Evolutionary conservation across 2,113 vertebrate species (phyloP).

Genomic region (Tauraco erythrolophus): DNA sequence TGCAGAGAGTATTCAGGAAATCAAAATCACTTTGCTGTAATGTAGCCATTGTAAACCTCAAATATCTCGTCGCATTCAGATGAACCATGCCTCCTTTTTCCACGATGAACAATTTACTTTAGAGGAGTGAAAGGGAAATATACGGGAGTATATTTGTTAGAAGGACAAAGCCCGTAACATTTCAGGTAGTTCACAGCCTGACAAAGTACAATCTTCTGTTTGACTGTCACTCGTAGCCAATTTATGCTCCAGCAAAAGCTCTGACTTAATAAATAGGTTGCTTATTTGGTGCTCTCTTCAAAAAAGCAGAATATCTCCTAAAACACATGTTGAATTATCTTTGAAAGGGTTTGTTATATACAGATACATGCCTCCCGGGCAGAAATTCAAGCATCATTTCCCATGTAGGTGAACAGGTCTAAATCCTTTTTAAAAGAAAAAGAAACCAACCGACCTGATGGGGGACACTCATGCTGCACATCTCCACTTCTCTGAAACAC

Average conservation of each 20-base stretch:
- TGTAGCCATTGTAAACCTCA: background rate
- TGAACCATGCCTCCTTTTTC: background rate
- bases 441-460: background rate
- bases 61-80: background rate
- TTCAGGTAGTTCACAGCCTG: background rate
- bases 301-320: background rate
- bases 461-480: background rate
- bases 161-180: background rate
- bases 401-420: background rate
- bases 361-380: background rate
- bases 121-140: background rate
- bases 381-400: background rate
- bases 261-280: background rate
- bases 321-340: rapidly evolving
- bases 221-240: background rate
- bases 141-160: rapidly evolving
- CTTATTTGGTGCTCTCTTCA: background rate
- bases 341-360: background rate
- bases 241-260: background rate
- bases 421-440: constrained; percentile 8
- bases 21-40: background rate
- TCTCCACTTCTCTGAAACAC: constrained; percentile 47
- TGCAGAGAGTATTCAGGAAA: background rate
- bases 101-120: background rate
- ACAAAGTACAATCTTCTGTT: background rate